These are phyloP conservation scores for Actinopyga echinites DNA, from an alignment of 53 echinoderm and acorn worm species.

Conservation along the genomic window DNA sequence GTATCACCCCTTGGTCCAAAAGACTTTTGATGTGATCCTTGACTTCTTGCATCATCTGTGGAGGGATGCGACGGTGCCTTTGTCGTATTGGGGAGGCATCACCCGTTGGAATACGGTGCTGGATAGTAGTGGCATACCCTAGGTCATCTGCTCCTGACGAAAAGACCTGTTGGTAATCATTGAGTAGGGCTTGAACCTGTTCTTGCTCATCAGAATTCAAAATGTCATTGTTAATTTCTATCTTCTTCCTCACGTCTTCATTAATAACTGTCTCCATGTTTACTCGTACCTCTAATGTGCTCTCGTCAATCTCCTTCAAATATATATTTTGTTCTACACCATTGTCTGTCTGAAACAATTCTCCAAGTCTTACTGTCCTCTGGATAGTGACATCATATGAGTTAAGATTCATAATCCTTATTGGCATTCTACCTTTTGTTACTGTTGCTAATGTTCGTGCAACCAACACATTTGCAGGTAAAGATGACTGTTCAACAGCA, in stretches of 20 bases:
- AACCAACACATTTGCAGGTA: slow-evolving; percentile 15
- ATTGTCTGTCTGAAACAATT: neutral
- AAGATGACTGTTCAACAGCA: neutral
- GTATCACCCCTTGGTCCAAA: neutral
- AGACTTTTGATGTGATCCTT: neutral
- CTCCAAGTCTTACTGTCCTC: neutral
- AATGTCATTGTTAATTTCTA: neutral
- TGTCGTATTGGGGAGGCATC: slow-evolving; percentile 1
- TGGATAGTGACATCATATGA: neutral
- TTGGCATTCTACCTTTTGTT: neutral
- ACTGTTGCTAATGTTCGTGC: neutral
- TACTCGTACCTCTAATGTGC: neutral
- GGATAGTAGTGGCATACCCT: neutral
- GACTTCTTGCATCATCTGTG: neutral
- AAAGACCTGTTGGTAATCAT: neutral
- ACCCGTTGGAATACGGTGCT: neutral
- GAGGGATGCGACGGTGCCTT: neutral
- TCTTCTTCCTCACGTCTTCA: neutral
- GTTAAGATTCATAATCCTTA: neutral
- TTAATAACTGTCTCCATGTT: neutral
- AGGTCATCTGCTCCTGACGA: neutral
- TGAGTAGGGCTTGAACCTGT: neutral
- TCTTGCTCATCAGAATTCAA: neutral
- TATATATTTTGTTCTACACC: slow-evolving; percentile 4
- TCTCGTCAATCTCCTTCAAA: neutral